These are phyloP conservation scores for Montifringilla adamsi DNA, from an alignment of 2,113 vertebrate genomes.

Conservation along the genomic window DNA sequence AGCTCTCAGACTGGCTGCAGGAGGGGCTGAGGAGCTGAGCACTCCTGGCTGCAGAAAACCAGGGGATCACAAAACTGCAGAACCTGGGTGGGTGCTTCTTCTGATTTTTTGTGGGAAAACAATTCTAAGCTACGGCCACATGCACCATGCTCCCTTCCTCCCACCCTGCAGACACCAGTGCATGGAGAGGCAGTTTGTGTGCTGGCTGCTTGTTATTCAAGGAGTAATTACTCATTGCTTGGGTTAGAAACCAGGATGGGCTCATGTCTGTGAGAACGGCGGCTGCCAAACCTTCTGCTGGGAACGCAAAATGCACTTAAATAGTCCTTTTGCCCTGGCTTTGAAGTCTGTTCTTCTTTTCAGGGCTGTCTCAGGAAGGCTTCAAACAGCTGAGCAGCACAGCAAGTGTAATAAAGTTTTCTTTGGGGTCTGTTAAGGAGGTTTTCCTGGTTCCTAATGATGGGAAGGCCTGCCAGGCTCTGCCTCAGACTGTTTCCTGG, in stretches of 20 bases:
- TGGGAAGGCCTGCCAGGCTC: not conserved
- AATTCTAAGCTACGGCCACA: not conserved
- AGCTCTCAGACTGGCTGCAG: not conserved
- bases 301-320: not conserved
- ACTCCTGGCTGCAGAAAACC: not conserved
- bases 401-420: not conserved
- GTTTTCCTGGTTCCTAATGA: constrained; percentile 4
- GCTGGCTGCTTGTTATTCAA: not conserved
- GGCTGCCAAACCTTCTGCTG: not conserved
- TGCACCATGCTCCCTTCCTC: not conserved
- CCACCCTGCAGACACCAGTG: not conserved
- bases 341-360: constrained; percentile 37
- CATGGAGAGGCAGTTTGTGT: not conserved
- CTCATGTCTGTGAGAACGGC: not conserved
- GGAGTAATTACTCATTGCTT: constrained; percentile 16
- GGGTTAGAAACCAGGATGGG: constrained; percentile 36
- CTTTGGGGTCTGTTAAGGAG: not conserved
- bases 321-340: constrained; percentile 1
- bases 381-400: not conserved
- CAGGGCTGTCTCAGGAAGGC: not conserved
- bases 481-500: not conserved
- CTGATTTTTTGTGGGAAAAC: not conserved
- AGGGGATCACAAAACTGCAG: not conserved
- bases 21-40: not conserved
- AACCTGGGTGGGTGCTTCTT: not conserved